Base-by-base conservation (phyloP, 2,888 invertebrate species). In the Salticus scenicus region DNA sequence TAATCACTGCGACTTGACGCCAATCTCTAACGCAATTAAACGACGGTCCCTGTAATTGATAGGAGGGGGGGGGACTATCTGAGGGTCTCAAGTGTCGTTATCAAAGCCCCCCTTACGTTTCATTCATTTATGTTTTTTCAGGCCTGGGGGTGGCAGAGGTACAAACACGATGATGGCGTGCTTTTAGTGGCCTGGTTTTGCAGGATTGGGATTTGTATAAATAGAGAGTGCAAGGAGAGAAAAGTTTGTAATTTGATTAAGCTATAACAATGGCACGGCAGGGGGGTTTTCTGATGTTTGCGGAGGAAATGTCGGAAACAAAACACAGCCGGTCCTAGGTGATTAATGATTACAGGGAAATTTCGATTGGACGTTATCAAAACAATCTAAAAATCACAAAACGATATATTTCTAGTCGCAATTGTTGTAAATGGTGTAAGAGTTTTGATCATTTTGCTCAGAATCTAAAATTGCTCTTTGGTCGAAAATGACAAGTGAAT, bases 131-230 rank as follows among this genome's bases (percentile, higher is more conserved):
- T 27, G 20, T n/a, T 57, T 57, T 24, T 57, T 24, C 7, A 24
- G 24, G 24, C 7, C 5, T 20, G 8, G 57, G 57, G 57, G 57
- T 1, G 57, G 24, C 1, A 57, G 20, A 24, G 20, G 57, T 5
- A 17, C 24, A 24, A 7, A 24, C 17, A 57, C 24, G 57, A 17
- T 4, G 57, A 57, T 57, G 24, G 57, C 57, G 57, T 57, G 57
- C 24, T 24, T 20, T 24, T 4, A 24, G 33, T 5, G 42, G 74
- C n/a, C n/a, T n/a, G n/a, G n/a, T n/a, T 81, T 33, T 81, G 82
- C 70, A 51, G 64, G 66, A 51, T 82, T 71, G 82, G 82, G 82
- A 82, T 82, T 82, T 82, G 82, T 76, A 82, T 82, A 82, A 82
- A 82, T 66, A 82, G 71, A 30, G 42, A 30, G 42, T 33, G 57